Evolutionary conservation across 2,113 vertebrate species (phyloP), one percentile per base, ranked within the genome.

Genomic region (Daubentonia madagascariensis): DNA sequence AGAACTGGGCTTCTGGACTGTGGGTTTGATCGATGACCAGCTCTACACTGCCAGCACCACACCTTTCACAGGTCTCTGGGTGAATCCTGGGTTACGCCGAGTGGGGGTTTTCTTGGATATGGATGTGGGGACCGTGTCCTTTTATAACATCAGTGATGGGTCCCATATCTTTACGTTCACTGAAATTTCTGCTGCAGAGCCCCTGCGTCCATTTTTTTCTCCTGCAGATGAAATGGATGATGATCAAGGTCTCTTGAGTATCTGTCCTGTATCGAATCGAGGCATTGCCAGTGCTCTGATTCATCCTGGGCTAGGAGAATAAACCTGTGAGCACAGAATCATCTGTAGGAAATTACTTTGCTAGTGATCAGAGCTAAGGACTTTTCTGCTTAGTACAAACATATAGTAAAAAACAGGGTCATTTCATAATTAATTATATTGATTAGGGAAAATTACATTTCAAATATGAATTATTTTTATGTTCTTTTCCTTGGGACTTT

Each of bases 161-260:
- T 37, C 25, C 48, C 92, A 75, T 5, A 17, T 94, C 23, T 91
- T 86, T n/a, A 91, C 73, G 0, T 91, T 94, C 92, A 48, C 45
- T 6, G 7, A 20, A 3, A 20, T 91, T n/a, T 6, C 80, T 37
- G 12, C 57, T 35, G 10, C 0, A 1, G 32, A 57, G 25, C 10
- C 37, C 2, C 81, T 96, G 73, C 6, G 16, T 6, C 81, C 57
- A 0, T 75, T 94, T 73, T 87, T 87, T 20, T 20, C 45, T 43
- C 61, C n/a, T 17, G n/a, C 4, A 52, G 37, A 32, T 54, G n/a
- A 10, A 1, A 17, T 1, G 18, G 2, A 6, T 6, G 43, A 79
- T 4, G 9, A 28, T 10, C 35, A 25, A 18, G 37, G 63, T 3
- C 18, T 13, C 37, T 14, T 96, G 65, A 85, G 43, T 12, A 12